Evolutionary conservation across 2,113 vertebrate genomes (phyloP).

Genomic region (Malurus melanocephalus): DNA sequence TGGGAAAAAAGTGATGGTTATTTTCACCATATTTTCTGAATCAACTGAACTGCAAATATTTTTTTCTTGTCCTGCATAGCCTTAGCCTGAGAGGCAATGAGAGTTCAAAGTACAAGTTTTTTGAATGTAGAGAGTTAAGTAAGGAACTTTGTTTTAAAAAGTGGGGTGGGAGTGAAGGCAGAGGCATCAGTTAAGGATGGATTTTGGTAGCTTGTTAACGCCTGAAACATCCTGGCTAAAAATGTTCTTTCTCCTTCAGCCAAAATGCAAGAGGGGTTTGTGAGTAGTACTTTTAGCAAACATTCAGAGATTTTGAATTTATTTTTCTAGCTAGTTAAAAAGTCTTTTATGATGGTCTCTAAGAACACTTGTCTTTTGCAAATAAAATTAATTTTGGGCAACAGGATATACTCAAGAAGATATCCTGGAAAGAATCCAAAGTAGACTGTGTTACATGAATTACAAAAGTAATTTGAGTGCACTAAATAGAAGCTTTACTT

Average conservation of each 20-base stretch:
- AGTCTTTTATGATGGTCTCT: background rate
- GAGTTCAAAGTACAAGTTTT: background rate
- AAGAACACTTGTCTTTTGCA: background rate
- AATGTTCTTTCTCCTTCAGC: background rate
- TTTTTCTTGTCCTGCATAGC: background rate
- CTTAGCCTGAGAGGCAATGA: background rate
- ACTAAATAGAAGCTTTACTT: background rate
- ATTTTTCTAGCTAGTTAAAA: background rate
- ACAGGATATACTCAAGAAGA: background rate
- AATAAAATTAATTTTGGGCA: background rate
- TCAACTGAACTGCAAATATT: background rate
- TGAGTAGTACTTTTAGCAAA: background rate
- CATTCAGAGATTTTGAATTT: background rate
- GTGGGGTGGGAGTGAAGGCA: rapidly evolving
- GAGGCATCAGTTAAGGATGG: background rate
- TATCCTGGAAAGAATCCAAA: background rate
- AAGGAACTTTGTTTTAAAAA: background rate
- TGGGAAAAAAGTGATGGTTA: background rate
- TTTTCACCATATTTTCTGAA: background rate
- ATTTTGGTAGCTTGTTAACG: background rate
- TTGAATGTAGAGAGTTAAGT: background rate
- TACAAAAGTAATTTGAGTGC: background rate
- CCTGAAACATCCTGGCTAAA: background rate
- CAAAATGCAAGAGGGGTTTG: background rate
- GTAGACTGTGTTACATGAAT: too few species aligned